A percentile compares a stretch with the other conserved stretches of the same genome.
phyloP scores from a whole-genome alignment of 2,888 invertebrate species.

The Drosophila longiperda region DNA sequence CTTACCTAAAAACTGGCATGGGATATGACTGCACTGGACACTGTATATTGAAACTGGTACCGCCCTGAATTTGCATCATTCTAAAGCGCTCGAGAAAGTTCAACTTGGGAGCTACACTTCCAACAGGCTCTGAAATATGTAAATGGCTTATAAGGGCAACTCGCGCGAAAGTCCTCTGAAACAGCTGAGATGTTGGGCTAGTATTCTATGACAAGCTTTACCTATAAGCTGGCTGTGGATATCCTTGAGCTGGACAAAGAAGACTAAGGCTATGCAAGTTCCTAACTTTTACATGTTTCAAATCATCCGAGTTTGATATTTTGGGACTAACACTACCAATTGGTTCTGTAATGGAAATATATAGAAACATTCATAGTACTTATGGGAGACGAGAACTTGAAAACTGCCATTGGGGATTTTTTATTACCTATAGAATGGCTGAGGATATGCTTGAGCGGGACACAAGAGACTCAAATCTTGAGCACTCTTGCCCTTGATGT shows the following conservation, averaged over 20 bases:
- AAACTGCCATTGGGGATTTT: slow-evolving; percentile 46
- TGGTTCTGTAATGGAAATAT: slow-evolving; percentile 84
- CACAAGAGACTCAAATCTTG: slow-evolving; percentile 86
- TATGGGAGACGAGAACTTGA: slow-evolving; percentile 11
- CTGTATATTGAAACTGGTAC: slow-evolving; percentile 87
- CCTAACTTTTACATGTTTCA: slow-evolving; percentile 81
- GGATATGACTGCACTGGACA: slow-evolving; percentile 92
- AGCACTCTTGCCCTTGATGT: slow-evolving; percentile 85
- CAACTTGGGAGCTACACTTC: slow-evolving; percentile 87
- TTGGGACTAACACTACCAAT: slow-evolving; percentile 88
- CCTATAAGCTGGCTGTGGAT: slow-evolving; percentile 87
- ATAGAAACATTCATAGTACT: background rate
- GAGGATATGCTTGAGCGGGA: slow-evolving; percentile 89
- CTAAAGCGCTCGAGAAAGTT: slow-evolving; percentile 84
- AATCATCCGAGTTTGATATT: slow-evolving; percentile 86
- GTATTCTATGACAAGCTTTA: slow-evolving; percentile 75
- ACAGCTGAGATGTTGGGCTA: slow-evolving; percentile 10
- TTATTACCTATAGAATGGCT: slow-evolving; percentile 88
- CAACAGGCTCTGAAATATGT: slow-evolving; percentile 84
- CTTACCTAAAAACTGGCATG: slow-evolving; percentile 89
- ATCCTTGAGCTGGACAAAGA: slow-evolving; percentile 91
- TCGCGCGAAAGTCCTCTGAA: background rate
- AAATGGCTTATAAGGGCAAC: background rate
- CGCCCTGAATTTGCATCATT: slow-evolving; percentile 72
- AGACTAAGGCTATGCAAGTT: slow-evolving; percentile 86